Evolutionary conservation across 2,888 invertebrate species (phyloP).

Genomic region (Vesta saturnalis): DNA sequence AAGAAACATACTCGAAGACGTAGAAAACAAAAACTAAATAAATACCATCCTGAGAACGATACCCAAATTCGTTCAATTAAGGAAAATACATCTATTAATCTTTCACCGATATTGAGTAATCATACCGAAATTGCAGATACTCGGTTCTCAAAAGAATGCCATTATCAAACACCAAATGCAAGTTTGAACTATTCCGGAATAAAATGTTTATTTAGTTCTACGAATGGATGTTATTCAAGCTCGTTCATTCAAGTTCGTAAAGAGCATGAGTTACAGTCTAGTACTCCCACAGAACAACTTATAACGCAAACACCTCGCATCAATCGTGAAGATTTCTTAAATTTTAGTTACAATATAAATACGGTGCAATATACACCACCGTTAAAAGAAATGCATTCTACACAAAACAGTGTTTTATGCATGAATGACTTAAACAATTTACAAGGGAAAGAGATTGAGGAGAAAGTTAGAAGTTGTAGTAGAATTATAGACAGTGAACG

Average conservation of each 20-base stretch:
- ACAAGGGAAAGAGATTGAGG: background rate
- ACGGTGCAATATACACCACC: conserved; percentile 9
- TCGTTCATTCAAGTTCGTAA: background rate
- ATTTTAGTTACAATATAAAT: conserved; percentile 19
- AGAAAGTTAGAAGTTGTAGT: conserved; percentile 13
- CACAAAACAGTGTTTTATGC: conserved; percentile 2
- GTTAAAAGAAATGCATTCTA: conserved; percentile 4
- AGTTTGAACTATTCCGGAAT: background rate
- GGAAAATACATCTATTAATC: too few species aligned
- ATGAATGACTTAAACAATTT: conserved; percentile 28
- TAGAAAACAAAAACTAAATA: too few species aligned
- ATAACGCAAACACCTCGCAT: conserved; percentile 40
- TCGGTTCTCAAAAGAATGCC: background rate
- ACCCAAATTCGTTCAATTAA: too few species aligned
- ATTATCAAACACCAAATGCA: background rate
- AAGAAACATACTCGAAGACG: too few species aligned
- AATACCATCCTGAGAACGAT: too few species aligned
- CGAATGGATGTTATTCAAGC: background rate
- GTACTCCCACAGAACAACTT: too few species aligned
- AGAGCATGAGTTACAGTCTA: conserved; percentile 45
- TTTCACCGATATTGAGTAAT: too few species aligned
- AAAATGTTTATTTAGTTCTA: background rate
- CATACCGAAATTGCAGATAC: too few species aligned
- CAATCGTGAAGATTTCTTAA: conserved; percentile 15
- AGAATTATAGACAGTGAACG: conserved; percentile 11